Evolutionary conservation across 2,888 invertebrate genomes (phyloP).

Genomic region (Endotricha flammealis): DNA sequence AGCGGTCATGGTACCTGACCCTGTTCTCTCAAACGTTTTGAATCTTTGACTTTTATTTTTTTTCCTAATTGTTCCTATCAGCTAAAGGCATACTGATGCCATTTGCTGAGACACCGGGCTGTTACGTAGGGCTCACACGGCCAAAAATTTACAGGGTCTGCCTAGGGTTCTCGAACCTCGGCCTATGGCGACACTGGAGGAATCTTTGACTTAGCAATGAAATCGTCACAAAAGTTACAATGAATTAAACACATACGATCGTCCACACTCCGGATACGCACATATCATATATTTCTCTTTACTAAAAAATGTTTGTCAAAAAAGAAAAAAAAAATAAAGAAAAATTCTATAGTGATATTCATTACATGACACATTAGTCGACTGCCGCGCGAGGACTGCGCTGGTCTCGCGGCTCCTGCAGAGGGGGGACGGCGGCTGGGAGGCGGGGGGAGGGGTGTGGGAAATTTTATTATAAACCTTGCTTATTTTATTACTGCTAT

Average conservation of each 20-base stretch:
- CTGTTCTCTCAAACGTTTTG: no score
- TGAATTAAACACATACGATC: slow-evolving; percentile 66
- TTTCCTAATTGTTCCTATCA: no score
- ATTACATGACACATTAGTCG: slow-evolving; percentile 68
- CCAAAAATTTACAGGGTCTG: no score
- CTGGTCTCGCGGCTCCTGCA: slow-evolving; percentile 48
- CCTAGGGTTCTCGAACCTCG: no score
- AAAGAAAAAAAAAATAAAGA: slow-evolving; percentile 59
- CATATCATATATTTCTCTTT: slow-evolving; percentile 71
- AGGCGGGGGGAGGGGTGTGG: slow-evolving; percentile 42
- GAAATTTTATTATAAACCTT: slow-evolving; percentile 43
- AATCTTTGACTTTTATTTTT: no score
- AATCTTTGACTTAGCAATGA: slow-evolving; percentile 37
- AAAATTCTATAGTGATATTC: slow-evolving; percentile 66
- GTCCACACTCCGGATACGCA: slow-evolving; percentile 75
- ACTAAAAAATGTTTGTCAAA: slow-evolving; percentile 70
- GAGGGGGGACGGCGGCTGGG: slow-evolving; percentile 43
- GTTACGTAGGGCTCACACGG: no score
- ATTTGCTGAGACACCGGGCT: no score
- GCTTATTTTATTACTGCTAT: slow-evolving; percentile 17
- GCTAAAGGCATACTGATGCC: no score
- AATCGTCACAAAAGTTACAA: slow-evolving; percentile 47
- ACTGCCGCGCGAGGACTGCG: slow-evolving; percentile 46
- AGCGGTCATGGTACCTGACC: no score
- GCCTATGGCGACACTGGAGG: no score